Conservation (phyloP, 2,888 invertebrate species). For the Tenodera sinensis region DNA sequence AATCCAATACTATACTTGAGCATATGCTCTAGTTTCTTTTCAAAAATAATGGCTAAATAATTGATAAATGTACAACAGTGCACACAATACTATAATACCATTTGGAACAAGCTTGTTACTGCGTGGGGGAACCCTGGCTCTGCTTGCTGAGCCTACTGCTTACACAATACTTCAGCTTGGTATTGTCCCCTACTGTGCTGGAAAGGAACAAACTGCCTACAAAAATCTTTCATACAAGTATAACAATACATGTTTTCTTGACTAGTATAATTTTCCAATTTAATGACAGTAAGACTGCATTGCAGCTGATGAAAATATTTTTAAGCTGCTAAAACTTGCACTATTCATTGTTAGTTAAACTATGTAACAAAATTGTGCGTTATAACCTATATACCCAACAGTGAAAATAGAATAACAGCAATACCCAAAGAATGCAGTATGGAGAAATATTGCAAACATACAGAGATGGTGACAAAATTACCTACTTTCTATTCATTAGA, state of each 20-base stretch:
- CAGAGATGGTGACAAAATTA: no score
- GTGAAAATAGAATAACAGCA: background rate
- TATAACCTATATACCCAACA: background rate
- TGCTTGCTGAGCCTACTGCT: background rate
- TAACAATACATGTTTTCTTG: background rate
- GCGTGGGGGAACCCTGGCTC: background rate
- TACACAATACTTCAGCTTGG: no score
- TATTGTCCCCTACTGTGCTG: no score
- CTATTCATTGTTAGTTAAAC: background rate
- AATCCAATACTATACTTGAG: background rate
- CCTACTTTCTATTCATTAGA: no score
- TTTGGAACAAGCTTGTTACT: background rate
- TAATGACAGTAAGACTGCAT: background rate
- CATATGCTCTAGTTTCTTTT: background rate
- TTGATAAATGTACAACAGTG: background rate
- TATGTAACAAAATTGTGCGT: background rate
- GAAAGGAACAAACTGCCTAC: background rate
- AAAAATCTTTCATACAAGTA: background rate
- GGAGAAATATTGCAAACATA: background rate
- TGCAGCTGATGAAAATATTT: background rate
- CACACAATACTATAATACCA: background rate
- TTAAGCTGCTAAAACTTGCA: background rate
- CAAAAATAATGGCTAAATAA: slow-evolving; percentile 1
- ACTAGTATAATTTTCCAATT: background rate
- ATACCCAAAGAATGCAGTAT: background rate